Evolutionary conservation across 2,113 vertebrate genomes (phyloP).

Genomic region (Orientallactaga bullata): DNA sequence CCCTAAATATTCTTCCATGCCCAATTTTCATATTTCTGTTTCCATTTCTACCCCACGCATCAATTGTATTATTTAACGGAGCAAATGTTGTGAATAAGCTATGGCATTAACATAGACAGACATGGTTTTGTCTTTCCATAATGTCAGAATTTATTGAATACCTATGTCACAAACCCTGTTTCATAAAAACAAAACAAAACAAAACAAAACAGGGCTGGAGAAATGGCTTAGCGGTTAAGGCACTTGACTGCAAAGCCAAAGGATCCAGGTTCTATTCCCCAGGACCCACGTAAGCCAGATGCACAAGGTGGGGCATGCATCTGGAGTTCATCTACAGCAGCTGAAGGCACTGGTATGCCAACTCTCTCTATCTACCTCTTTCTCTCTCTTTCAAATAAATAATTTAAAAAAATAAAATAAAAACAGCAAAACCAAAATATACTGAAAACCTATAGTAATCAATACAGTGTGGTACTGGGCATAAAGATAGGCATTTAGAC

Average conservation of each 20-base stretch:
- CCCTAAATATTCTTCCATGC: background rate
- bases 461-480: background rate
- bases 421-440: background rate
- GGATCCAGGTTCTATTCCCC: too few species aligned
- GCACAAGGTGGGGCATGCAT: too few species aligned
- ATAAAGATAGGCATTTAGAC: background rate
- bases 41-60: background rate
- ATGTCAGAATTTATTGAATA: background rate
- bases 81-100: background rate
- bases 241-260: too few species aligned
- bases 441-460: background rate
- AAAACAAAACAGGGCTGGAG: too few species aligned
- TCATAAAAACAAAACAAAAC: too few species aligned
- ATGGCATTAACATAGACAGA: background rate
- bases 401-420: background rate
- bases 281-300: too few species aligned
- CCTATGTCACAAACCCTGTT: background rate
- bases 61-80: slow-evolving; percentile 5
- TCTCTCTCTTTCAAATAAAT: background rate
- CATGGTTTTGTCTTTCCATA: background rate
- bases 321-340: too few species aligned
- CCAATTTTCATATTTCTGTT: background rate
- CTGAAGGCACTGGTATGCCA: too few species aligned
- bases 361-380: too few species aligned
- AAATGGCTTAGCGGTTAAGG: too few species aligned